Evolutionary conservation across 2,888 invertebrate species (phyloP).

Genomic region (Urechis unicinctus): DNA sequence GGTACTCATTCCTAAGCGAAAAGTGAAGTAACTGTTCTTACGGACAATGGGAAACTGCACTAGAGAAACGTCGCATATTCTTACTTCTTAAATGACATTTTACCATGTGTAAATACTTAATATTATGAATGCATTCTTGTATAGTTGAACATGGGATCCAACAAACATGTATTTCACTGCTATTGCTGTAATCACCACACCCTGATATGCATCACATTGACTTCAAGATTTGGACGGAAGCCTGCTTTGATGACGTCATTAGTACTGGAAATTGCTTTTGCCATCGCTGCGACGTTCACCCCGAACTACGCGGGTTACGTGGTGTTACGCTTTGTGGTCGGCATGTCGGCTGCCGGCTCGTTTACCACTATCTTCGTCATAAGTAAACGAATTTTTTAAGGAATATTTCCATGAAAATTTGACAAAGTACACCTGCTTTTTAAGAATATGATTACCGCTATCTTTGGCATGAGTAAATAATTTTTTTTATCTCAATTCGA

Average conservation of each 20-base stretch:
- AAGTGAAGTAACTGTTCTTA: no score
- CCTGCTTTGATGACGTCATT: constrained; percentile 25
- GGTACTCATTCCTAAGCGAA: constrained; percentile 6
- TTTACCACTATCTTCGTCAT: constrained; percentile 34
- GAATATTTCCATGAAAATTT: no score
- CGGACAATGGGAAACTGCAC: no score
- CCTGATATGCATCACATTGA: no score
- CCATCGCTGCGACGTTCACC: constrained; percentile 25
- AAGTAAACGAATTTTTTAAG: no score
- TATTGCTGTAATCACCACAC: neutral
- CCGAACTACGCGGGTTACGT: constrained; percentile 27
- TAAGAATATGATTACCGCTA: no score
- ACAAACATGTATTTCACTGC: neutral
- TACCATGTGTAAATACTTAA: no score
- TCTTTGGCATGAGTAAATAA: constrained; percentile 32
- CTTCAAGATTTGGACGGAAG: constrained; percentile 31
- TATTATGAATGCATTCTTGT: no score
- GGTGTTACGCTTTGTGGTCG: constrained; percentile 28
- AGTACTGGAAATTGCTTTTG: constrained; percentile 21
- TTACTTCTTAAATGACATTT: no score
- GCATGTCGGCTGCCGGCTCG: constrained; percentile 27
- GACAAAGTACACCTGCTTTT: no score
- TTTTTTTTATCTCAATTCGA: neutral
- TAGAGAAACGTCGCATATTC: no score
- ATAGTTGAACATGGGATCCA: neutral